Conservation (phyloP, 2,797 vertebrate genomes). For the Sitta carolinensis region DNA sequence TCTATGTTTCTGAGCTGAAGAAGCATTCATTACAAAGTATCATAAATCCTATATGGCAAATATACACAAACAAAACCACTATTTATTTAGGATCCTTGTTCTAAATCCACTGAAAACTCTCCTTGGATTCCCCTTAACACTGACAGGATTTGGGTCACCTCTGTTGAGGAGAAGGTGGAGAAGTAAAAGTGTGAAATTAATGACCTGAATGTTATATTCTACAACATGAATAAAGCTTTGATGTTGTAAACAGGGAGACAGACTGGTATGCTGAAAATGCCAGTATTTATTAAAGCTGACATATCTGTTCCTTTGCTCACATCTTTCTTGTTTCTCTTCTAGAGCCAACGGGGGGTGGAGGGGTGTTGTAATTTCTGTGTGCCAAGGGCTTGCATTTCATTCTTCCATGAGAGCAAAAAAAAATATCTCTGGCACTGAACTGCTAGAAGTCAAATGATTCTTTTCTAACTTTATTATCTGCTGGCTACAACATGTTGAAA, state of each 20-base stretch:
- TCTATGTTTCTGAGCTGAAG: neutral
- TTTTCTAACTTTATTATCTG: neutral
- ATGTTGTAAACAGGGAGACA: neutral
- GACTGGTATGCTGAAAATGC: neutral
- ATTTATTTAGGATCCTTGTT: neutral
- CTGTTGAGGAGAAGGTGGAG: neutral
- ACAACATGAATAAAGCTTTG: neutral
- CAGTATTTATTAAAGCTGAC: neutral
- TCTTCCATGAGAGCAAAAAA: neutral
- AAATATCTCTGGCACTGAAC: neutral
- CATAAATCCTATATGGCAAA: neutral
- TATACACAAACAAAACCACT: neutral
- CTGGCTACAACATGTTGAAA: neutral
- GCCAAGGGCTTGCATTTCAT: neutral
- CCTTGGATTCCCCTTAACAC: neutral
- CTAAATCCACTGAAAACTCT: neutral
- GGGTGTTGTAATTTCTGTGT: neutral
- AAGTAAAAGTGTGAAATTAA: slow-evolving; percentile 6
- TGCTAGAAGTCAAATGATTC: neutral
- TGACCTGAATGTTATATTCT: neutral
- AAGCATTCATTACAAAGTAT: neutral
- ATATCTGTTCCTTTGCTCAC: neutral
- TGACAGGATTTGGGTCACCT: neutral
- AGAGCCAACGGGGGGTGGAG: neutral
- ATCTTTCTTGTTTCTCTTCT: neutral